Conservation (phyloP, 2,797 vertebrate genomes). For the Sandelia bainsii region DNA sequence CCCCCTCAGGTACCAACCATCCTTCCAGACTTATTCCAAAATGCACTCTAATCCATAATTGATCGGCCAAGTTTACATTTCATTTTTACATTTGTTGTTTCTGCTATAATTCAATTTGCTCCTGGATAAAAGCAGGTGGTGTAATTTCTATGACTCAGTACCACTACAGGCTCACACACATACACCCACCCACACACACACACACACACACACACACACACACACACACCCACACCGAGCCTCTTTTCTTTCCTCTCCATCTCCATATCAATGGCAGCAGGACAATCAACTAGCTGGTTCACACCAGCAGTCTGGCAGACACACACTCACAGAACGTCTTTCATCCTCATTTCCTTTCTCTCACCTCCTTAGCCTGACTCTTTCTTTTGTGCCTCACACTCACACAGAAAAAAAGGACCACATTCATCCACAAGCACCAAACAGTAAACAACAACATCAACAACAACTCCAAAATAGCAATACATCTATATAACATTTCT, state of each 20-base stretch:
- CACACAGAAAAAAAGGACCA: too few relatives aligned
- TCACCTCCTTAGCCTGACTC: constrained; percentile 10
- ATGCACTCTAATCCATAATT: neutral
- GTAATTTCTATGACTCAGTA: neutral
- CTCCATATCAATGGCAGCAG: constrained; percentile 73
- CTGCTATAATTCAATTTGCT: constrained; percentile 12
- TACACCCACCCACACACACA: constrained; percentile 10
- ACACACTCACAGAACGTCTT: constrained; percentile 4
- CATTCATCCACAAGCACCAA: too few relatives aligned
- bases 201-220: constrained; percentile 22
- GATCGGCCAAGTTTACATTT: neutral
- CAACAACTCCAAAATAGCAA: too few relatives aligned
- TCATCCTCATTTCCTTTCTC: constrained; percentile 11
- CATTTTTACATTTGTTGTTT: neutral
- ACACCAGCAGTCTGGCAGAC: constrained; percentile 47
- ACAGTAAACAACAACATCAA: too few relatives aligned
- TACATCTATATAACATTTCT: too few relatives aligned
- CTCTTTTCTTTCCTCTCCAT: constrained; percentile 54
- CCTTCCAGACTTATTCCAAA: neutral
- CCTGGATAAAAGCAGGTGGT: constrained; percentile 1
- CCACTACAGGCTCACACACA: neutral
- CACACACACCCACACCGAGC: constrained; percentile 25
- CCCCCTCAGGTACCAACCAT: neutral
- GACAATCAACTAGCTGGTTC: constrained; percentile 63
- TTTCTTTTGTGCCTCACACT: neutral